Evolutionary conservation across 35 echinoderm and acorn worm species (phyloP), one percentile per base, ranked within the genome.

Genomic region (Eucidaris tribuloides): DNA sequence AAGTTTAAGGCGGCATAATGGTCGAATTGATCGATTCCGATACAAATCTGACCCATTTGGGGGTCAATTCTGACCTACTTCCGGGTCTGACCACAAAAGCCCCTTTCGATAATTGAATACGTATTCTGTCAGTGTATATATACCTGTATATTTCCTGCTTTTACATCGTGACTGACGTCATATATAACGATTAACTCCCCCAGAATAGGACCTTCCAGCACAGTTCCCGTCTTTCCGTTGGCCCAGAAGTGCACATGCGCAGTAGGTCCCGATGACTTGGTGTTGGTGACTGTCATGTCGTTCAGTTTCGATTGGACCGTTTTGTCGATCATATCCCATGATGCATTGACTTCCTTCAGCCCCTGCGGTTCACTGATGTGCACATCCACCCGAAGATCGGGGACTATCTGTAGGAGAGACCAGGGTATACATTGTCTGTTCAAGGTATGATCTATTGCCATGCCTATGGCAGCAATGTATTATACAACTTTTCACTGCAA

Each of bases 101-200:
- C n/a, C n/a, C n/a, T n/a, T n/a, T n/a, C n/a, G n/a, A n/a, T n/a
- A n/a, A n/a, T n/a, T n/a, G n/a, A n/a, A n/a, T n/a, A n/a, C n/a
- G n/a, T n/a, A n/a, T n/a, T n/a, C n/a, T n/a, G n/a, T n/a, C n/a
- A n/a, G n/a, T n/a, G n/a, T n/a, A n/a, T n/a, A n/a, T n/a, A n/a
- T 62, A 97, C 94, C 85, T 97, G 81, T 3, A 97, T 74, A 23
- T 92, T n/a, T 15, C 94, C 94, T 28, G 90, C 94, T 35, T 90
- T 87, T 13, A 48, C 72, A 36, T 92, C 83, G 58, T 97, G 94
- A 3, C 79, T 66, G 23, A 97, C 90, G 46, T 97, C 94, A 71
- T 97, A 97, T 0, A 59, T 87, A 11, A 97, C 43, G 20, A 97
- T 32, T 9, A 97, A 57, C 57, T 97, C 86, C 24, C 90, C 86